Evolutionary conservation across 2,113 vertebrate species (phyloP), one percentile per base, ranked within the genome.

Genomic region (Caretta caretta): DNA sequence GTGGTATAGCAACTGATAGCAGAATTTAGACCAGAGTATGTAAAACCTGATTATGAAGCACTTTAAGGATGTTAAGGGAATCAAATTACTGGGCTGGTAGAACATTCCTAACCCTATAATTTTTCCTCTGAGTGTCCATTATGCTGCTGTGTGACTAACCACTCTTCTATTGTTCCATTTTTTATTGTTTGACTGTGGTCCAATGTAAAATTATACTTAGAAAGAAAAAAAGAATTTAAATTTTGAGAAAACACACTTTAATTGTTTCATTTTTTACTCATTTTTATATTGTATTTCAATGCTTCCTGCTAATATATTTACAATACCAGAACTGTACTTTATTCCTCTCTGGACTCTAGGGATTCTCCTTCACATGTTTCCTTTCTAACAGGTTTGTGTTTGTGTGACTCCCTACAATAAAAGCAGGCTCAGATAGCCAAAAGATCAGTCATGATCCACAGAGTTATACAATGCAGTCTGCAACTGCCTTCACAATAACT

Each of bases 21-120:
- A 81, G 42, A 87, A 75, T 78, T 92, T 59, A 48, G 13, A 10
- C 35, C 3, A 85, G 2, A 88, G 5, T 65, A 86, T 35, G 9
- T 14, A 84, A 83, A 87, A 95, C 51, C 13, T 90, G 54, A 84
- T 95, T 94, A 91, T 11, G 83, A 20, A 87, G 0, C 5, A 50
- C 35, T 85, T 20, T 42, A 85, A 59, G 13, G 10, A 13, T 86
- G 8, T 89, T 90, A 96, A 93, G 8, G 49, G 29, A 93, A 95
- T 91, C 25, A 88, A 90, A 90, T 11, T 1, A 31, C 12, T 86
- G 10, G 10, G 24, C 27, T 84, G 16, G 5, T 57, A 84, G 24
- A 82, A 81, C 29, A 76, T 11, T 79, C 2, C 2, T 27, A 93
- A 9, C 2, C 17, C 19, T 69, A 46, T 84, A 24, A 62, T 56